Evolutionary conservation across 2,888 invertebrate genomes (phyloP).

Genomic region (Zonitis immaculata): DNA sequence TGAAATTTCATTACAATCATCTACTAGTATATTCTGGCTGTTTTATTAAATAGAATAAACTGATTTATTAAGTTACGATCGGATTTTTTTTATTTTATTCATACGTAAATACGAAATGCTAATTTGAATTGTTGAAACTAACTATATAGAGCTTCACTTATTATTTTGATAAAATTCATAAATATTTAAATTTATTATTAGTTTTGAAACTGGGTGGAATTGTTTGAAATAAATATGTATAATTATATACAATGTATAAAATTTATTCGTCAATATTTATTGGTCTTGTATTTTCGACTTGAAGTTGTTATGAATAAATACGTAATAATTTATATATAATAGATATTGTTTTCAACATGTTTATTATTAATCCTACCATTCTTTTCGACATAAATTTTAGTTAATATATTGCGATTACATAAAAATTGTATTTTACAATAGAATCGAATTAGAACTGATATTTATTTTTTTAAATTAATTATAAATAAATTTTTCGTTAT

Average conservation of each 20-base stretch:
- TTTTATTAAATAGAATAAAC: not conserved
- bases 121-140: not conserved
- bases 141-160: not conserved
- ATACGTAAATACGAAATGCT: not conserved
- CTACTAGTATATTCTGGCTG: not conserved
- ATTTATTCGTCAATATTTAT: not conserved
- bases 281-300: not conserved
- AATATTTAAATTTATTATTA: slow-evolving; percentile 1
- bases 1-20: not conserved
- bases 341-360: not conserved
- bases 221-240: no score
- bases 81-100: not conserved
- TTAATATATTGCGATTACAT: not conserved
- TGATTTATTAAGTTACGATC: not conserved
- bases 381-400: not conserved
- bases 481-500: not conserved
- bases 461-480: not conserved
- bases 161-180: not conserved
- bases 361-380: not conserved
- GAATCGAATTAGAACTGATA: not conserved
- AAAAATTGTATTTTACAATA: not conserved
- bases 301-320: no score
- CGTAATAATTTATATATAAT: no score
- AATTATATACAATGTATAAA: no score
- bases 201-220: not conserved